Evolutionary conservation across 2,797 vertebrate species (phyloP).

Genomic region (Acanthurus tractus): DNA sequence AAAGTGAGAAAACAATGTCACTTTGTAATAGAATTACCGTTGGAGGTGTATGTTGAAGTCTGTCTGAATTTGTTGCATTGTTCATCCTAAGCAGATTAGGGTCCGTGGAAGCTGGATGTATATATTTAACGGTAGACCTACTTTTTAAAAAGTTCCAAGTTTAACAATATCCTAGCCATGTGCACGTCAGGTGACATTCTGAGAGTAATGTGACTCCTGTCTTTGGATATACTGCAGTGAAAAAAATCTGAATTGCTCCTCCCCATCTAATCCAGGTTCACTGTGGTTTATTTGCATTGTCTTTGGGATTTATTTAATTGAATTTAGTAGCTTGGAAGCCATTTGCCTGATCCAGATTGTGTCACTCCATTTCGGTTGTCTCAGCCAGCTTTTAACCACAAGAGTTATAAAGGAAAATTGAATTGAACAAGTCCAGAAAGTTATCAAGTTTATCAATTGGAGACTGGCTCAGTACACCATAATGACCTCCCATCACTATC

Average conservation of each 20-base stretch:
- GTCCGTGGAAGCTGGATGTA: slow-evolving; percentile 33
- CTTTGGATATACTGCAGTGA: slow-evolving; percentile 46
- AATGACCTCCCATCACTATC: slow-evolving; percentile 55
- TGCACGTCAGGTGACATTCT: slow-evolving; percentile 21
- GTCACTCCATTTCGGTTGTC: not conserved
- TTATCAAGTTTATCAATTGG: slow-evolving; percentile 16
- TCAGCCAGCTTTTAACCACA: not conserved
- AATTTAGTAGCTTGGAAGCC: not conserved
- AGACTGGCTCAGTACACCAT: slow-evolving; percentile 20
- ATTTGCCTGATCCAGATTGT: slow-evolving; percentile 6
- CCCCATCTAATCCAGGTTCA: slow-evolving; percentile 21
- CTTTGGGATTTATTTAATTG: not conserved
- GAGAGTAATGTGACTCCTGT: slow-evolving; percentile 27
- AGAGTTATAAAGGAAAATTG: slow-evolving; percentile 1
- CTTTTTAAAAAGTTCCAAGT: slow-evolving; percentile 41
- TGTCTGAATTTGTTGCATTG: slow-evolving; percentile 54
- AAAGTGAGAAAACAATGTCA: slow-evolving; percentile 37
- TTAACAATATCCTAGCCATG: slow-evolving; percentile 32
- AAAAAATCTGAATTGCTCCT: slow-evolving; percentile 34
- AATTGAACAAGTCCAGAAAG: slow-evolving; percentile 11
- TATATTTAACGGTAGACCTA: slow-evolving; percentile 41
- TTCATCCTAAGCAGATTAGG: slow-evolving; percentile 74
- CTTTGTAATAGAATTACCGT: slow-evolving; percentile 54
- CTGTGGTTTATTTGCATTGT: slow-evolving; percentile 13
- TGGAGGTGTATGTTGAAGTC: slow-evolving; percentile 36